These are phyloP conservation scores for Crotalus viridis DNA, from an alignment of 2,113 vertebrate genomes.

Conservation along the genomic window DNA sequence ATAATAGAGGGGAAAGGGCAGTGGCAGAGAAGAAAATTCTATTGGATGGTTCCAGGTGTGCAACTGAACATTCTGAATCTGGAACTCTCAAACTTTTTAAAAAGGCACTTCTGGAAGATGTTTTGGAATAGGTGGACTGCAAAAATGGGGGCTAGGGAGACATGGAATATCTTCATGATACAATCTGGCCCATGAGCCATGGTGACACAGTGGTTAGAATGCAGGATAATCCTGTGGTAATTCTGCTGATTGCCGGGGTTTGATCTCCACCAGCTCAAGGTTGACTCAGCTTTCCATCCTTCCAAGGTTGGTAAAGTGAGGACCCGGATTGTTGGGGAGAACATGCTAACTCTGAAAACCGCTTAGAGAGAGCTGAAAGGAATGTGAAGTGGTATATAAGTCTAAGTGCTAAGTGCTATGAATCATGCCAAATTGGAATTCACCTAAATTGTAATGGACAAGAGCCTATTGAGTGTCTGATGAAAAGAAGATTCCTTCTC, in stretches of 20 bases:
- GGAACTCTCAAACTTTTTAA: not conserved
- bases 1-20: not conserved
- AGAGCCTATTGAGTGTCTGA: not conserved
- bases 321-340: not conserved
- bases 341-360: not conserved
- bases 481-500: not conserved
- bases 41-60: not conserved
- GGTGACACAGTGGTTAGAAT: not conserved
- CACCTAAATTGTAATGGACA: not conserved
- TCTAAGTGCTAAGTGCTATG: not conserved
- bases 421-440: not conserved
- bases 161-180: not conserved
- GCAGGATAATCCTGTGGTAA: not conserved
- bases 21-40: not conserved
- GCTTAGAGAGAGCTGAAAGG: not conserved
- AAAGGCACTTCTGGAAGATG: not conserved
- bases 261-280: not conserved
- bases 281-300: not conserved
- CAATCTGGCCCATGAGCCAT: not conserved
- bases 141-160: not conserved
- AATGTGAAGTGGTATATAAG: not conserved
- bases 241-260: not conserved
- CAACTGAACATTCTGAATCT: not conserved
- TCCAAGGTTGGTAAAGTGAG: not conserved
- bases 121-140: not conserved